phyloP scores from a whole-genome alignment of 2,888 invertebrate genomes.

The Epistrophe eligans region DNA sequence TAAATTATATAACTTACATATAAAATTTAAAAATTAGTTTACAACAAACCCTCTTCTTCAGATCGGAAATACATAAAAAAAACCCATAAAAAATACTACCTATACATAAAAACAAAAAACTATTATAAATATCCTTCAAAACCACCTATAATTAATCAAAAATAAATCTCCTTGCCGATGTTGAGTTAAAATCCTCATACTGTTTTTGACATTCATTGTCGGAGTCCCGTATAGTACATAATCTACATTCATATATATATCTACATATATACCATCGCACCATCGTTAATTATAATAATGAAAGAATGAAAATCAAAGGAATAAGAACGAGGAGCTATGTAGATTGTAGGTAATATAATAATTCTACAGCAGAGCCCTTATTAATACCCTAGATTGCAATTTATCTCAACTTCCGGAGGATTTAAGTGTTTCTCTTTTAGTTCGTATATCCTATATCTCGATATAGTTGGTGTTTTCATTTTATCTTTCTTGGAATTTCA shows the following conservation, averaged over 20 bases:
- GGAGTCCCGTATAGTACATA: neutral
- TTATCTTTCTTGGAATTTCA: neutral
- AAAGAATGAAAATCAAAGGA: slow-evolving; percentile 17
- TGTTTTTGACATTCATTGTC: slow-evolving; percentile 22
- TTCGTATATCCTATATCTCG: too few species aligned
- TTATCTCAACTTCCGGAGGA: slow-evolving; percentile 12
- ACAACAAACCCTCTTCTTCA: neutral
- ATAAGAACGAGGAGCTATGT: too few species aligned
- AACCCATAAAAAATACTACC: too few species aligned
- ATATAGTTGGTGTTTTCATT: neutral
- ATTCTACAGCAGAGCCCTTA: neutral
- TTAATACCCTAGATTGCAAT: slow-evolving; percentile 16
- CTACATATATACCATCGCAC: too few species aligned
- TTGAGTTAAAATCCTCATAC: neutral
- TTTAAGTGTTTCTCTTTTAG: neutral
- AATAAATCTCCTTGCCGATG: neutral
- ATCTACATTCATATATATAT: too few species aligned
- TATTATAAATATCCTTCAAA: neutral
- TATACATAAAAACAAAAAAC: too few species aligned
- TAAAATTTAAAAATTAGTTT: slow-evolving; percentile 8
- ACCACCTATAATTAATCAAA: slow-evolving; percentile 34
- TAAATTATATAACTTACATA: neutral
- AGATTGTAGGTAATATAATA: too few species aligned
- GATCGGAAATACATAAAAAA: too few species aligned
- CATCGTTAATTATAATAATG: slow-evolving; percentile 28